Conservation (phyloP, 2,113 vertebrate species). For the Lepus timidus region DNA sequence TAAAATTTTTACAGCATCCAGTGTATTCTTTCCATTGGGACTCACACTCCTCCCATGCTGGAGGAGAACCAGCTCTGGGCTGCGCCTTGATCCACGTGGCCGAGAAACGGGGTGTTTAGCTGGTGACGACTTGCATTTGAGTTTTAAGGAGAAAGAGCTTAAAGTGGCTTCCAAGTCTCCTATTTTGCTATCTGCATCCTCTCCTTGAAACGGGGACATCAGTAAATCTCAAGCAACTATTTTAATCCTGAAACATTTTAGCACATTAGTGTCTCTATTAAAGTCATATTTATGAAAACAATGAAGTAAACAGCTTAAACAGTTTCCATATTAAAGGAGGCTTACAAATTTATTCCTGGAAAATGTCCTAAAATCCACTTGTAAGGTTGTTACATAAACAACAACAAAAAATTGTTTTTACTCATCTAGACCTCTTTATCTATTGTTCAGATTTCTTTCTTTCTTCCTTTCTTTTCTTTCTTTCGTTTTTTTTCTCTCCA, state of each 20-base stretch:
- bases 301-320: slow-evolving; percentile 29
- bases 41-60: background rate
- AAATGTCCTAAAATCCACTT: slow-evolving; percentile 35
- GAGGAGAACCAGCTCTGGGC: background rate
- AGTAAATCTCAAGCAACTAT: slow-evolving; percentile 11
- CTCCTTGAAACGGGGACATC: background rate
- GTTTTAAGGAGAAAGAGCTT: background rate
- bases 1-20: background rate
- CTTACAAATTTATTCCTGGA: slow-evolving; percentile 6
- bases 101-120: background rate
- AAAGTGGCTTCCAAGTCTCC: background rate
- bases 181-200: background rate
- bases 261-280: background rate
- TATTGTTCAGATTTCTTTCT: slow-evolving; percentile 77
- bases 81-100: background rate
- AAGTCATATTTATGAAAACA: slow-evolving; percentile 49
- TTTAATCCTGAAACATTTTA: background rate
- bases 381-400: slow-evolving; percentile 40
- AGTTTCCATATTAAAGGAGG: background rate
- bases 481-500: slow-evolving; percentile 73
- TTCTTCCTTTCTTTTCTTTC: slow-evolving; percentile 71
- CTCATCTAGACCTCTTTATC: slow-evolving; percentile 26
- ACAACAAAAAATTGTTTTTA: slow-evolving; percentile 57
- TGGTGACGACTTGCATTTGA: background rate
- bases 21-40: background rate